Evolutionary conservation across 2,888 invertebrate genomes (phyloP).

Genomic region (Drosophila robusta): DNA sequence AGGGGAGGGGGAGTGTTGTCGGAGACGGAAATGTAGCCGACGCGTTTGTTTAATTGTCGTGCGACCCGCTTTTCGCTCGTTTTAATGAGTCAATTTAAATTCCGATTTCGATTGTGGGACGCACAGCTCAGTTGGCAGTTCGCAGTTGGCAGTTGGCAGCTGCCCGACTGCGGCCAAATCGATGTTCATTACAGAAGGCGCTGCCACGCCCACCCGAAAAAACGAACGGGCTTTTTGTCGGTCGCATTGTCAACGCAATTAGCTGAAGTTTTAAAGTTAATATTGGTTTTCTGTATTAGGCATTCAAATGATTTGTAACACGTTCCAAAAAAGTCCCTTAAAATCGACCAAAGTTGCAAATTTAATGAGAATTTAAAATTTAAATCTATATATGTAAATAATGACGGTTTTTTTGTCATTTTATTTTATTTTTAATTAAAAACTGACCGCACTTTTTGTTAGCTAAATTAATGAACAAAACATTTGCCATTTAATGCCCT

Average conservation of each 20-base stretch:
- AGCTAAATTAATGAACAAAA: conserved; percentile 46
- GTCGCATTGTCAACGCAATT: conserved; percentile 71
- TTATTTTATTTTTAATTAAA: conserved; percentile 64
- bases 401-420: not conserved
- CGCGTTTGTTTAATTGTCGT: conserved; percentile 78
- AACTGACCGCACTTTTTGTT: conserved; percentile 57
- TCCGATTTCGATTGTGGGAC: conserved; percentile 78
- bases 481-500: conserved; percentile 1
- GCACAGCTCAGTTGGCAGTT: conserved; percentile 8
- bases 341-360: not conserved
- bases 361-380: conserved; percentile 4
- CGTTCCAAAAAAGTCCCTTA: conserved; percentile 7
- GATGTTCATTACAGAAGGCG: conserved; percentile 75
- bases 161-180: conserved; percentile 68
- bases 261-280: conserved; percentile 69
- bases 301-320: conserved; percentile 49
- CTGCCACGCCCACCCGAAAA: conserved; percentile 40
- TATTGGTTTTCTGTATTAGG: conserved; percentile 57
- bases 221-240: conserved; percentile 33
- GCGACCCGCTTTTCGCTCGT: conserved; percentile 78
- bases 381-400: conserved; percentile 16
- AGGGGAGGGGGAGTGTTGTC: conserved; percentile 4
- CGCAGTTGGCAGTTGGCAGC: conserved; percentile 11
- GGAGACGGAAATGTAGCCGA: conserved; percentile 23
- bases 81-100: conserved; percentile 81